A percentile compares a stretch with the other conserved stretches of the same genome.
Evolutionary conservation across 2,113 vertebrate species (phyloP).

Genomic region (Erythrocercus mccallii): DNA sequence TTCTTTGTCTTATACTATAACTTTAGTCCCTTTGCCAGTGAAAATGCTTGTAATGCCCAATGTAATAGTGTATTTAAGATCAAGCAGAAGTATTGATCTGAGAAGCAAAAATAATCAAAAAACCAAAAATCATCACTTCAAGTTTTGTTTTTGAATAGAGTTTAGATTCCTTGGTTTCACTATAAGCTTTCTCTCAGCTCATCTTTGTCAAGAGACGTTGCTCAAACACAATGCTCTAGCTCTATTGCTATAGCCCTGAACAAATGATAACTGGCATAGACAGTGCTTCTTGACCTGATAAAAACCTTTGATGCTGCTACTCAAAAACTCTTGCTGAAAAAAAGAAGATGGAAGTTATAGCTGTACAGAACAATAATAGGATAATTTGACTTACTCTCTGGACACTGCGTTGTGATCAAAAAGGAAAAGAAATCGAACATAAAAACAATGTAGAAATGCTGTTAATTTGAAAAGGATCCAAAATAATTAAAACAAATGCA

Average conservation of each 20-base stretch:
- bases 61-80: not conserved
- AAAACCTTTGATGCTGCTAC: constrained; percentile 12
- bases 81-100: not conserved
- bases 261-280: not conserved
- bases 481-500: not conserved
- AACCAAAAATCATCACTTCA: not conserved
- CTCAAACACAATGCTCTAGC: constrained; percentile 20
- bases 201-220: not conserved
- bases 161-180: constrained; percentile 14
- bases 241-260: constrained; percentile 3
- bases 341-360: not conserved
- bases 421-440: not conserved
- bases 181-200: constrained; percentile 21
- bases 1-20: not conserved
- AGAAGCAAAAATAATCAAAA: not conserved
- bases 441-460: not conserved
- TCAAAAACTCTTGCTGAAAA: not conserved
- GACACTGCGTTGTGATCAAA: not conserved
- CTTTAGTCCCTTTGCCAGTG: not conserved
- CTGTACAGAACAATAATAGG: not conserved
- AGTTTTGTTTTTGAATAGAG: not conserved
- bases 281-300: constrained; percentile 7
- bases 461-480: not conserved
- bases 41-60: not conserved
- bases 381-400: not conserved